These are phyloP conservation scores for Dioctria rufipes DNA, from an alignment of 2,888 invertebrate genomes.

Conservation along the genomic window DNA sequence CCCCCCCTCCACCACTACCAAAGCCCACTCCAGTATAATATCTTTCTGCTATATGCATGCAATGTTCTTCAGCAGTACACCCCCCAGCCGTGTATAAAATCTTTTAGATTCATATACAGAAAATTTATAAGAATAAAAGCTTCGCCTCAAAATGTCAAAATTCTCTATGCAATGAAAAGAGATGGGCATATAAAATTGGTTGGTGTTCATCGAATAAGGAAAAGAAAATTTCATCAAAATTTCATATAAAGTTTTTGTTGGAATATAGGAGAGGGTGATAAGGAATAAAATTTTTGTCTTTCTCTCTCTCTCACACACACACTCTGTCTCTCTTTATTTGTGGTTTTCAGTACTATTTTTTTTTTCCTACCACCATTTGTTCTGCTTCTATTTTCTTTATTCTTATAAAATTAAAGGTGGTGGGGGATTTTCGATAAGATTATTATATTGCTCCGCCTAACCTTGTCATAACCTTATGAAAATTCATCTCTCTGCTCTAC, in stretches of 20 bases:
- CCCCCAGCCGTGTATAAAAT: background rate
- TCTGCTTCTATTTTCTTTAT: background rate
- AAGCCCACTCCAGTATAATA: no score
- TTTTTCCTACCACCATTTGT: background rate
- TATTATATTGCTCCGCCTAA: conserved; percentile 64
- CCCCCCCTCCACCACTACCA: background rate
- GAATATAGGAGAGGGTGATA: conserved; percentile 1
- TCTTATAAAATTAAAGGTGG: background rate
- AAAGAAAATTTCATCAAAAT: conserved; percentile 55
- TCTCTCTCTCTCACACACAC: no score
- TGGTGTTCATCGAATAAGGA: conserved; percentile 13
- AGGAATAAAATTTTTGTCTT: no score
- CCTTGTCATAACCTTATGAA: conserved; percentile 64
- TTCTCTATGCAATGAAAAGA: conserved; percentile 17
- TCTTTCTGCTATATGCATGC: no score
- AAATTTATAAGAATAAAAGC: conserved; percentile 54
- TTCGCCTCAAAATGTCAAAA: conserved; percentile 29
- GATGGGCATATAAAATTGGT: background rate
- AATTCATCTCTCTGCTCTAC: conserved; percentile 59
- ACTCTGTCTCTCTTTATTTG: conserved; percentile 4
- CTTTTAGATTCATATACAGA: background rate
- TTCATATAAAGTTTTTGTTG: conserved; percentile 45
- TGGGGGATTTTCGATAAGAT: conserved; percentile 53
- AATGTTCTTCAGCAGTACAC: background rate
- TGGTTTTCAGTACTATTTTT: background rate